phyloP scores from a whole-genome alignment of 1,140 invertebrate species.

The Drosophila sechellia region DNA sequence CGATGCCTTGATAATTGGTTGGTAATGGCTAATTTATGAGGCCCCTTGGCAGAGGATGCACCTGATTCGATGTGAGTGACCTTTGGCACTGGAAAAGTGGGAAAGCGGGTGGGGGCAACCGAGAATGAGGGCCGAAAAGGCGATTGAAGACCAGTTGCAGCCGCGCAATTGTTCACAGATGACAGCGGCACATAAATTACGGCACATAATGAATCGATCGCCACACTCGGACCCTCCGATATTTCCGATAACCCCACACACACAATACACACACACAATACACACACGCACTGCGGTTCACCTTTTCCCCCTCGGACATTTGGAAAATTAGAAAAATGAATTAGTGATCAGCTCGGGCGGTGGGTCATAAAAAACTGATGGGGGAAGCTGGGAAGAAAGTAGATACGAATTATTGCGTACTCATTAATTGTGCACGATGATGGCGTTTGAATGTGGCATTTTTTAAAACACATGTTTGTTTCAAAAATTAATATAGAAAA shows the following conservation, averaged over 20 bases:
- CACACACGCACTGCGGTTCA: constrained; percentile 20
- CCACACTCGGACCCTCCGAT: constrained; percentile 28
- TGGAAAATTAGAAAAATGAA: constrained; percentile 78
- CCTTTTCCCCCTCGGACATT: constrained; percentile 57
- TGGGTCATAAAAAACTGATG: constrained; percentile 20
- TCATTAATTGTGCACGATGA: too few relatives aligned
- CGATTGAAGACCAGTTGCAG: constrained; percentile 78
- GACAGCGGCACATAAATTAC: constrained; percentile 74
- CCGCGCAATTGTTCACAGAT: constrained; percentile 69
- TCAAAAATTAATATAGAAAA: not conserved
- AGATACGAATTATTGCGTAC: not conserved
- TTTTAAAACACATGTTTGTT: too few relatives aligned
- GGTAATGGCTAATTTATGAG: constrained; percentile 74
- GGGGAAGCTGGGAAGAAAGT: constrained; percentile 3
- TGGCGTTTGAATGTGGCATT: too few relatives aligned
- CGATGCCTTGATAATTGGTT: constrained; percentile 62
- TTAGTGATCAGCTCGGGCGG: constrained; percentile 51
- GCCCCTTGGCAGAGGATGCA: constrained; percentile 26
- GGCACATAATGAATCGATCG: constrained; percentile 65
- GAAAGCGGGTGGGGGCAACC: not conserved
- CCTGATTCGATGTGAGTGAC: constrained; percentile 69
- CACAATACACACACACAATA: not conserved
- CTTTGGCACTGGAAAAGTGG: constrained; percentile 41
- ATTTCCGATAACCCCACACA: constrained; percentile 6
- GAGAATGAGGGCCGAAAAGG: constrained; percentile 1